Conservation (phyloP, 2,797 vertebrate genomes). For the Ispidina lecontei region DNA sequence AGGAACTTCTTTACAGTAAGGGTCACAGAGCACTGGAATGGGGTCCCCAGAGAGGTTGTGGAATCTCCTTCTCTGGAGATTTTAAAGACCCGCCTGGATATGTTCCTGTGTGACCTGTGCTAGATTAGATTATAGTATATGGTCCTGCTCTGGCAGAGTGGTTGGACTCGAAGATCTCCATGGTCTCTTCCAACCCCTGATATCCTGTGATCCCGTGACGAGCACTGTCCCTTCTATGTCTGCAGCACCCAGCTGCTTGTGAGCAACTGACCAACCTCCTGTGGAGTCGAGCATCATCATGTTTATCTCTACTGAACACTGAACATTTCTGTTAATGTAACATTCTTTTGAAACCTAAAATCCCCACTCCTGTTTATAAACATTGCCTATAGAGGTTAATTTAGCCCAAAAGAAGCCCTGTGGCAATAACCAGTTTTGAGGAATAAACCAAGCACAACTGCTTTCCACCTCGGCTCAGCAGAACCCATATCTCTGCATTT, state of each 20-base stretch:
- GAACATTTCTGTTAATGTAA: neutral
- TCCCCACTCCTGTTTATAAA: neutral
- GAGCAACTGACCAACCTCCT: neutral
- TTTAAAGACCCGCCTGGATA: too few relatives aligned
- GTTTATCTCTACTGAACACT: neutral
- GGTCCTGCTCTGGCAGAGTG: too few relatives aligned
- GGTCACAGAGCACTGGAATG: too few relatives aligned
- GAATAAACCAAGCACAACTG: neutral
- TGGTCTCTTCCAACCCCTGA: too few relatives aligned
- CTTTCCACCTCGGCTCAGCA: neutral
- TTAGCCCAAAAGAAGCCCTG: neutral
- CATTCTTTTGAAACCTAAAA: neutral
- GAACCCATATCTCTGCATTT: neutral
- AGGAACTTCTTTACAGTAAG: too few relatives aligned
- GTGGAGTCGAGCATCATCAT: rapidly evolving
- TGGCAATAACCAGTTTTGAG: neutral
- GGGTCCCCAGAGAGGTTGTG: too few relatives aligned
- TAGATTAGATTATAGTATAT: too few relatives aligned
- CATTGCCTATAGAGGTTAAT: neutral
- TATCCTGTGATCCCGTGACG: too few relatives aligned
- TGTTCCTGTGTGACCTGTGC: too few relatives aligned
- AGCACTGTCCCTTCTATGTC: rapidly evolving
- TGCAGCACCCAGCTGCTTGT: neutral
- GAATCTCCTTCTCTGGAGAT: too few relatives aligned
- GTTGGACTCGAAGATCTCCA: too few relatives aligned